Evolutionary conservation across 2,113 vertebrate species (phyloP).

Genomic region (Cairina moschata): DNA sequence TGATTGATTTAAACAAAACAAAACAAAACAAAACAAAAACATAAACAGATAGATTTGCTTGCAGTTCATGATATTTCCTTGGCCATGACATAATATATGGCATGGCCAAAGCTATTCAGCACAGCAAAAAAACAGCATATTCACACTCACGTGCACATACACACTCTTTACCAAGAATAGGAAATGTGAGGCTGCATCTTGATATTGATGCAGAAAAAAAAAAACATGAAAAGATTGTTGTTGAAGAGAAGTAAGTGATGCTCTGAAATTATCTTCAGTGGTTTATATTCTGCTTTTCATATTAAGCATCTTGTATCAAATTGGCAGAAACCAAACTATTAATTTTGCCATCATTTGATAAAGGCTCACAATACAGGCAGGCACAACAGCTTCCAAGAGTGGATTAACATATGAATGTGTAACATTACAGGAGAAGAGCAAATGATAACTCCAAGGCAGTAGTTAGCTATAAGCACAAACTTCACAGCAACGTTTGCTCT

Average conservation of each 20-base stretch:
- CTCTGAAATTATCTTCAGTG: not conserved
- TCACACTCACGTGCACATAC: not conserved
- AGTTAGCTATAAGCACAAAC: not conserved
- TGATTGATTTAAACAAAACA: not conserved
- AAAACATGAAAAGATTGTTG: not conserved
- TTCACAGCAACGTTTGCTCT: not conserved
- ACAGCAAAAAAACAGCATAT: not conserved
- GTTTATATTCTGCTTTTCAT: not conserved
- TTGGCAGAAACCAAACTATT: constrained; percentile 21
- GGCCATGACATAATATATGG: not conserved
- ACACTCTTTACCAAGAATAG: not conserved
- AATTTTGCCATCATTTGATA: constrained; percentile 44
- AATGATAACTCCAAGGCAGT: not conserved
- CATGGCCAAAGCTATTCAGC: not conserved
- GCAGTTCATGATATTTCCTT: not conserved
- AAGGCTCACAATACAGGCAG: not conserved
- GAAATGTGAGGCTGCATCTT: not conserved
- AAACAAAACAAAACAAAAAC: not conserved
- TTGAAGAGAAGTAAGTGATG: not conserved
- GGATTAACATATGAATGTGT: constrained; percentile 38
- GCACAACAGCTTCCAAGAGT: not conserved
- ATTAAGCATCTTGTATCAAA: constrained; percentile 5
- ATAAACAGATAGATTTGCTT: not conserved
- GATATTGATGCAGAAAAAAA: not conserved
- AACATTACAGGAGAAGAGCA: not conserved